These are phyloP conservation scores for Drosophila miranda DNA, from an alignment of 1,140 invertebrate species.

Conservation along the genomic window DNA sequence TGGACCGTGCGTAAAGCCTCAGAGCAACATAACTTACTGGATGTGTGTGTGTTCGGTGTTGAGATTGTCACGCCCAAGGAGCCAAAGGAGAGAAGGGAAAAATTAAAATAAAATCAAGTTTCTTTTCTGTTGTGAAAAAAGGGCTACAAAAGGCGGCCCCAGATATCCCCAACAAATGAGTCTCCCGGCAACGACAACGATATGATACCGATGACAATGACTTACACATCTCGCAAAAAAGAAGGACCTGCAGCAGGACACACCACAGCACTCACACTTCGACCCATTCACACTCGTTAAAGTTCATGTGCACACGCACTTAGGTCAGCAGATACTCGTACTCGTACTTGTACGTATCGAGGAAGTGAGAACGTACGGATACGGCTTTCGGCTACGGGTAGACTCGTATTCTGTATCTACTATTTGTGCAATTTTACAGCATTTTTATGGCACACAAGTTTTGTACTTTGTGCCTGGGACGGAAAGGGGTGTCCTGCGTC, in stretches of 20 bases:
- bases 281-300: conserved; percentile 40
- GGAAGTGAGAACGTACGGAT: conserved; percentile 33
- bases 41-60: conserved; percentile 27
- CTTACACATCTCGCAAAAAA: conserved; percentile 18
- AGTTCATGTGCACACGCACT: conserved; percentile 59
- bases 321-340: conserved; percentile 58
- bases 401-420: conserved; percentile 21
- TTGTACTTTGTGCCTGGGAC: conserved; percentile 36
- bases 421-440: conserved; percentile 76
- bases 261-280: neutral
- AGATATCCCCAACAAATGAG: conserved; percentile 45
- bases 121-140: conserved; percentile 28
- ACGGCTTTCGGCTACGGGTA: conserved; percentile 10
- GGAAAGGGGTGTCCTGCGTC: conserved; percentile 8
- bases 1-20: conserved; percentile 36
- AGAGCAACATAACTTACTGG: conserved; percentile 49
- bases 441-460: conserved; percentile 73
- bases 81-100: conserved; percentile 28
- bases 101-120: conserved; percentile 65
- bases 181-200: conserved; percentile 3
- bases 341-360: neutral
- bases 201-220: conserved; percentile 46
- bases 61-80: conserved; percentile 43
- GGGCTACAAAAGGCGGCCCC: conserved; percentile 24
- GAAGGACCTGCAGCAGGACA: conserved; percentile 31